Percentiles rank a stretch among this genome's conserved stretches.
Evolutionary conservation across 1,140 invertebrate species (phyloP).

Genomic region (Dinothrombium tinctorium): DNA sequence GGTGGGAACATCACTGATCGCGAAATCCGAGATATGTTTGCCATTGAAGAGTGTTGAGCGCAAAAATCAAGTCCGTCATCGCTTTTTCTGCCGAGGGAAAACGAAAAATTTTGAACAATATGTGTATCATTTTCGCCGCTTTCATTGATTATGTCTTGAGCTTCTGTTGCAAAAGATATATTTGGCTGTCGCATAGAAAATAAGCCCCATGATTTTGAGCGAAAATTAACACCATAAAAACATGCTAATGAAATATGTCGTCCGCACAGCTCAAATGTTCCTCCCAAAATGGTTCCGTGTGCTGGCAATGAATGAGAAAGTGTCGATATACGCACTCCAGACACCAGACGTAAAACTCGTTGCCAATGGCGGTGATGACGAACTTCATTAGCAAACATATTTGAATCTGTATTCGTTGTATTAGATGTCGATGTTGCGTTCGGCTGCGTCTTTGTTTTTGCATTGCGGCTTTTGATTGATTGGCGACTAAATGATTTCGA

Average conservation of each 20-base stretch:
- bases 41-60: conserved; percentile 26
- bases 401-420: no score
- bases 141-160: conserved; percentile 49
- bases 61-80: conserved; percentile 5
- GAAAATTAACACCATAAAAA: conserved; percentile 92
- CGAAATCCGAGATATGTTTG: conserved; percentile 62
- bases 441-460: no score
- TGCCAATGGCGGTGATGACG: conserved; percentile 82
- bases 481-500: not conserved
- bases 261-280: conserved; percentile 69
- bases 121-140: conserved; percentile 24
- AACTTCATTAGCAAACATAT: not conserved
- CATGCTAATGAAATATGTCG: conserved; percentile 77
- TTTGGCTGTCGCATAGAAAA: conserved; percentile 82
- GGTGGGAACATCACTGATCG: conserved; percentile 75
- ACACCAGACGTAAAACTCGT: conserved; percentile 41
- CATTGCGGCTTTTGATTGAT: conserved; percentile 11
- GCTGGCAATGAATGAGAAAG: conserved; percentile 37
- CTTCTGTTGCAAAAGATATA: conserved; percentile 83
- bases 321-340: conserved; percentile 46
- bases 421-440: no score
- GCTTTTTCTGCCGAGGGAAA: conserved; percentile 44
- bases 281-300: conserved; percentile 61
- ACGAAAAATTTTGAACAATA: conserved; percentile 41
- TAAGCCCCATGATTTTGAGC: conserved; percentile 83